phyloP scores from a whole-genome alignment of 2,113 vertebrate species.

The Eubucco bourcierii region DNA sequence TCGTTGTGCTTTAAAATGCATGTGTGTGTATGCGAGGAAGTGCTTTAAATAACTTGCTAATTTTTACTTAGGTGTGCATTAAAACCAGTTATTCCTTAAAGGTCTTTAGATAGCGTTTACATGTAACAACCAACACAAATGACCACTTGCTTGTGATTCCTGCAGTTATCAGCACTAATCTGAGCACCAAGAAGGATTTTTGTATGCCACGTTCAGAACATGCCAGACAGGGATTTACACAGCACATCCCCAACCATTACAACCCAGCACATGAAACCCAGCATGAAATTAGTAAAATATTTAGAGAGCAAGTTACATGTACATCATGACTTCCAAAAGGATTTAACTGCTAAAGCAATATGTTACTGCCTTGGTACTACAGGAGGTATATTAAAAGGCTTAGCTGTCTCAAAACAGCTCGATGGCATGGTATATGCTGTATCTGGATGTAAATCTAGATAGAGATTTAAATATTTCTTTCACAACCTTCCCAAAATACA shows the following conservation, averaged over 20 bases:
- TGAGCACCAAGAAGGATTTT: slow-evolving; percentile 52
- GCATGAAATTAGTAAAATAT: slow-evolving; percentile 55
- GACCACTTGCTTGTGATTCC: slow-evolving; percentile 10
- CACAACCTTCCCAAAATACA: slow-evolving; percentile 43
- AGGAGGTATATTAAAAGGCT: slow-evolving; percentile 46
- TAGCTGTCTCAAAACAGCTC: slow-evolving; percentile 47
- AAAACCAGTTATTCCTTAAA: not conserved
- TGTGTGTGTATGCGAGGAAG: not conserved
- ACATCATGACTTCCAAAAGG: slow-evolving; percentile 32
- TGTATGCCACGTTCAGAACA: not conserved
- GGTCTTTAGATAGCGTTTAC: not conserved
- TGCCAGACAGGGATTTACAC: slow-evolving; percentile 43
- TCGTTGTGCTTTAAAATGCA: not conserved
- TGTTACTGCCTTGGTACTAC: slow-evolving; percentile 45
- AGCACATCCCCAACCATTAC: slow-evolving; percentile 42
- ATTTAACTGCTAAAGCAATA: slow-evolving; percentile 41
- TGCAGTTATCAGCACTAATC: slow-evolving; percentile 51
- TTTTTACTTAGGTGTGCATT: slow-evolving; percentile 1
- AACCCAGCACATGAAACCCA: slow-evolving; percentile 10
- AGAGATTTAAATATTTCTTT: slow-evolving; percentile 48
- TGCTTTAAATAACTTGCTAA: slow-evolving; percentile 4
- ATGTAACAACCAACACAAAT: not conserved
- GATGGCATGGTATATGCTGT: not conserved
- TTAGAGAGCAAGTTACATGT: slow-evolving; percentile 14
- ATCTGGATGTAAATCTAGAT: slow-evolving; percentile 30